Evolutionary conservation across 1,140 invertebrate species (phyloP), one percentile per base, ranked within the genome.

Genomic region (Trichoplusia ni): DNA sequence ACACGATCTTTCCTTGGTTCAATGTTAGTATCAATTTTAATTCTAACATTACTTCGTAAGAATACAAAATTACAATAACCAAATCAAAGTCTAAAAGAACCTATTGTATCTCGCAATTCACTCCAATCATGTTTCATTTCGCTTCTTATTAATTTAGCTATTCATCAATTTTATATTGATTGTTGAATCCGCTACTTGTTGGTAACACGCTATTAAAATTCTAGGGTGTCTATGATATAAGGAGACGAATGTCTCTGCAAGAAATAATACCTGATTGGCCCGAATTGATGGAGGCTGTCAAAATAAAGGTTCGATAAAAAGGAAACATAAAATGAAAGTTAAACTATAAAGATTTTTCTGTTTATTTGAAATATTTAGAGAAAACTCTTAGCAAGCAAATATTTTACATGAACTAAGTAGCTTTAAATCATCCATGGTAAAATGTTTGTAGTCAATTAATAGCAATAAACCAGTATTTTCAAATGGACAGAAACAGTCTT

Each of bases 261-360:
- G 93, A 94, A 89, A 80, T 93, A 84, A 92, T 93, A 86, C 90
- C 89, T 72, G 93, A 93, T 91, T 94, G 92, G 92, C 93, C 93
- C 75, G 91, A 73, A 74, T 91, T 94, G 88, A 86, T 92, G 82
- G 91, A 92, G 81, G 82, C 90, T 88, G 91, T 91, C 75, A 92
- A 92, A 90, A 84, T 90, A 84, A 93, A 93, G 92, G 92, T 93
- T 93, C 92, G 92, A 86, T 91, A 80, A 89, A 86, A 86, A 77
- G 78, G 78, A 81, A 71, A 70, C 66, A 75, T 84, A 84, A 86
- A 86, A 77, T 68, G 76, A 80, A 79, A 23, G 33, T 19, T 76
- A 54, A 73, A 76, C 77, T 14, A 78, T 68, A 19, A 47, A 46
- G 78, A 67, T 67, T 19, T 59, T 67, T 72, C 58, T 68, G 69